phyloP scores from a whole-genome alignment of 2,888 invertebrate genomes.

The Hymenopus coronatus region DNA sequence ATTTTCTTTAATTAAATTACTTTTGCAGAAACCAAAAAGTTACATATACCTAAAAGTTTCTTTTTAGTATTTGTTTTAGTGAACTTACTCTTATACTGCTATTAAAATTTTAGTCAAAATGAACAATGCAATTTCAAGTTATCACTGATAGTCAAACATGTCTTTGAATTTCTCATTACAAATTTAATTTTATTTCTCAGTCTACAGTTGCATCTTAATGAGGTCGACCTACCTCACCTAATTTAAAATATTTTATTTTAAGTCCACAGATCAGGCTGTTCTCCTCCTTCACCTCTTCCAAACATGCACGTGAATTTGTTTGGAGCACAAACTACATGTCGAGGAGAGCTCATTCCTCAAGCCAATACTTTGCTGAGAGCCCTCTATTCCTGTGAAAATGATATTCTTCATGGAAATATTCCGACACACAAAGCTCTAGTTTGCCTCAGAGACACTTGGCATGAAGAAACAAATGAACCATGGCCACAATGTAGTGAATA shows the following conservation, averaged over 20 bases:
- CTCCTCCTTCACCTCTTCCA: not conserved
- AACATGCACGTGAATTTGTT: not conserved
- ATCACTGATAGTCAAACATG: too few species aligned
- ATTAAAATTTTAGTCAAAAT: too few species aligned
- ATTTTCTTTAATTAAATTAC: too few species aligned
- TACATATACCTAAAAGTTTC: too few species aligned
- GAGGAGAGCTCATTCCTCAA: not conserved
- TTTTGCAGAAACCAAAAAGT: too few species aligned
- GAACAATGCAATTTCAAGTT: too few species aligned
- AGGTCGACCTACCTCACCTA: too few species aligned
- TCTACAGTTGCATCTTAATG: too few species aligned
- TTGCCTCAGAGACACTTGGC: not conserved
- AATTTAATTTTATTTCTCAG: too few species aligned
- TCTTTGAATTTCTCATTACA: too few species aligned
- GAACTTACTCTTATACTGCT: too few species aligned
- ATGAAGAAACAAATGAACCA: not conserved
- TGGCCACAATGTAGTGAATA: not conserved
- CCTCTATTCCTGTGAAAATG: constrained; percentile 1
- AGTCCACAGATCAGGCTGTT: constrained; percentile 8
- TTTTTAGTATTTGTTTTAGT: too few species aligned
- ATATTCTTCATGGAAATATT: constrained; percentile 5
- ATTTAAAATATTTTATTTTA: not conserved
- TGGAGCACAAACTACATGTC: constrained; percentile 1
- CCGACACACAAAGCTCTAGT: not conserved
- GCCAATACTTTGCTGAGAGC: not conserved